Evolutionary conservation across 2,113 vertebrate species (phyloP), one percentile per base, ranked within the genome.

Genomic region (Brevimyrus niger): DNA sequence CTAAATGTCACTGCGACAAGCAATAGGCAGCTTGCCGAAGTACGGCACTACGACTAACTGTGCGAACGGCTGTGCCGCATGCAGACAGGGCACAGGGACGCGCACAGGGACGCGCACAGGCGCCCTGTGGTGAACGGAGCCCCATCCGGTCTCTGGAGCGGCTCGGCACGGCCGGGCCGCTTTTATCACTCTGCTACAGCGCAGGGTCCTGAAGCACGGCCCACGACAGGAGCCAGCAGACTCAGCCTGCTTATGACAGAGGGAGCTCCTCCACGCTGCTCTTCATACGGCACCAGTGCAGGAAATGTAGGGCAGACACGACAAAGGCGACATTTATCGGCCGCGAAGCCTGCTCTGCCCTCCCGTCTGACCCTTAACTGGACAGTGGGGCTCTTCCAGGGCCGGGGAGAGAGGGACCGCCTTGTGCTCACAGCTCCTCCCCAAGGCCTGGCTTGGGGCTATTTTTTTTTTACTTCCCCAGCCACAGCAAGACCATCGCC

Each of bases 391-490:
- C 38, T 19, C 55, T 65, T 61, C 87, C 53, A 13, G 53, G 27
- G 51, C 19, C 31, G 13, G 19, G n/a, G n/a, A 53, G 48, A 58
- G 15, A 87, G 7, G 13, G 38, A 55, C 21, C 10, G 8, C 87
- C 55, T 65, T 87, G 87, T 46, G 35, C 35, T 44, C 31, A 1
- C 1, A 55, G 38, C 53, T 65, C 87, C 87, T n/a, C 87, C 53
- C 55, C 8, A 42, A 55, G n/a, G 38, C 35, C 53, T 21, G 17
- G 86, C 35, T 42, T 27, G 13, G 35, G 51, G 87, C 87, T 87
- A 87, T 87, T 87, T 87, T 87, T 87, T 87, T 87, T 87, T 87
- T 87, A 87, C 17, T 19, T 87, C 31, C 31, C 5, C 85, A 1
- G 44, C 0, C 82, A 85, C 44, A n/a, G 46, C 13, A 76, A 31